Percentiles rank a stretch among this genome's conserved stretches.
These are phyloP conservation scores for Sphecodes monilicornis DNA, from an alignment of 2,888 invertebrate genomes.

Conservation along the genomic window DNA sequence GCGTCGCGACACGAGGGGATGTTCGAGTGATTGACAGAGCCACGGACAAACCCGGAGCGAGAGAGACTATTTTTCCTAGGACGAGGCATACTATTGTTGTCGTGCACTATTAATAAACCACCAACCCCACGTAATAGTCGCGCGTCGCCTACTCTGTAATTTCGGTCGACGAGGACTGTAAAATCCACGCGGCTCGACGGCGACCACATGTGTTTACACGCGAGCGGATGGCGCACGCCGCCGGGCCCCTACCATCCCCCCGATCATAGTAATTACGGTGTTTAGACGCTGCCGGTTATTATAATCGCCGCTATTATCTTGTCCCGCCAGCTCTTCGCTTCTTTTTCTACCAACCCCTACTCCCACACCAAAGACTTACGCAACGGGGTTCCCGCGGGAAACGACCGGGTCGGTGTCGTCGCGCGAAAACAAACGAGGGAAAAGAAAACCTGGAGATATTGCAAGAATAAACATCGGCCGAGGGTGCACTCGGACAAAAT, in stretches of 20 bases:
- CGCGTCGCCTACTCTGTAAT: conserved; percentile 61
- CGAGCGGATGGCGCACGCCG: conserved; percentile 6
- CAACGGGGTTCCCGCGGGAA: background rate
- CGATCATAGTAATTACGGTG: conserved; percentile 55
- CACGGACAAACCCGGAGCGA: conserved; percentile 14
- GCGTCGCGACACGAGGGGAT: background rate
- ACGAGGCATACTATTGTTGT: background rate
- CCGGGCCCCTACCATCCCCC: conserved; percentile 20
- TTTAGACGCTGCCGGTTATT: conserved; percentile 48
- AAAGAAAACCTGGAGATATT: background rate
- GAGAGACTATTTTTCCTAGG: conserved; percentile 41
- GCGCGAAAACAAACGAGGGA: background rate
- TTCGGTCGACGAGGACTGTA: conserved; percentile 62
- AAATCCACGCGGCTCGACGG: conserved; percentile 22
- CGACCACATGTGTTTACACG: conserved; percentile 24
- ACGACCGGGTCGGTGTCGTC: background rate
- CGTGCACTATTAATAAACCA: conserved; percentile 57
- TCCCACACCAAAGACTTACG: background rate
- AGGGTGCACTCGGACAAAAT: background rate
- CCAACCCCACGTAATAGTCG: conserved; percentile 52
- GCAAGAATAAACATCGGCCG: background rate
- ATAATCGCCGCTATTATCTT: conserved; percentile 17
- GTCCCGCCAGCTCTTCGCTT: background rate
- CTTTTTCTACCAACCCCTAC: background rate
- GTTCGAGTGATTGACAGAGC: conserved; percentile 24